Evolutionary conservation across 2,113 vertebrate genomes (phyloP).

Genomic region (Megalops atlanticus): DNA sequence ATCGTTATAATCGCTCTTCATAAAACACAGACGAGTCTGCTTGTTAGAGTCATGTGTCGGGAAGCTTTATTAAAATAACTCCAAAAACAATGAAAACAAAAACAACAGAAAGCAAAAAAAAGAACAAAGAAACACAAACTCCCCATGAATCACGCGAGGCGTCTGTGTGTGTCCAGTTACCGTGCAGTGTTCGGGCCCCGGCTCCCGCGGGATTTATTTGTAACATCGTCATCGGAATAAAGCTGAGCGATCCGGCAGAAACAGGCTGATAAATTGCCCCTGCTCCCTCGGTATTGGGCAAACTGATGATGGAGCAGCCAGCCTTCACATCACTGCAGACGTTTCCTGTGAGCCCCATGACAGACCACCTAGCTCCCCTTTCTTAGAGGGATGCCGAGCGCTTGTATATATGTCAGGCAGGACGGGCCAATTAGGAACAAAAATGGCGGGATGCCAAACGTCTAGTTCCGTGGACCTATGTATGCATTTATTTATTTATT

Average conservation of each 20-base stretch:
- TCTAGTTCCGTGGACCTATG: not conserved
- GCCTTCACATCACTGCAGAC: not conserved
- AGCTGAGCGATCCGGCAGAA: not conserved
- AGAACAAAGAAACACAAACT: not conserved
- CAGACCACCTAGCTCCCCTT: not conserved
- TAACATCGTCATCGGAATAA: not conserved
- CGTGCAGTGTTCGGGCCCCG: not conserved
- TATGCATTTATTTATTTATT: not conserved
- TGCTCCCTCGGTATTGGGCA: not conserved
- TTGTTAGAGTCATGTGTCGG: not conserved
- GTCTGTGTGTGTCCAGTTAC: not conserved
- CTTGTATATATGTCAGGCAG: too few relatives aligned
- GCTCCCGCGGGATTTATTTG: constrained; percentile 11
- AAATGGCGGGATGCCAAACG: not conserved
- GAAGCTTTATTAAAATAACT: not conserved
- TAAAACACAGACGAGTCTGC: not conserved
- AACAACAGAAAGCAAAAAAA: not conserved
- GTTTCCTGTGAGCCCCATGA: not conserved
- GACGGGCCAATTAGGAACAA: not conserved
- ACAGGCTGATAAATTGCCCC: not conserved
- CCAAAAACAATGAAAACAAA: not conserved
- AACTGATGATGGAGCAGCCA: not conserved
- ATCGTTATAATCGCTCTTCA: not conserved
- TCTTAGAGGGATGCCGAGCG: not conserved
- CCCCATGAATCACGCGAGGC: not conserved